A percentile compares a stretch with the other conserved stretches of the same genome.
These are phyloP conservation scores for Anguilla japonica DNA, from an alignment of 2,113 vertebrate genomes.

Conservation along the genomic window DNA sequence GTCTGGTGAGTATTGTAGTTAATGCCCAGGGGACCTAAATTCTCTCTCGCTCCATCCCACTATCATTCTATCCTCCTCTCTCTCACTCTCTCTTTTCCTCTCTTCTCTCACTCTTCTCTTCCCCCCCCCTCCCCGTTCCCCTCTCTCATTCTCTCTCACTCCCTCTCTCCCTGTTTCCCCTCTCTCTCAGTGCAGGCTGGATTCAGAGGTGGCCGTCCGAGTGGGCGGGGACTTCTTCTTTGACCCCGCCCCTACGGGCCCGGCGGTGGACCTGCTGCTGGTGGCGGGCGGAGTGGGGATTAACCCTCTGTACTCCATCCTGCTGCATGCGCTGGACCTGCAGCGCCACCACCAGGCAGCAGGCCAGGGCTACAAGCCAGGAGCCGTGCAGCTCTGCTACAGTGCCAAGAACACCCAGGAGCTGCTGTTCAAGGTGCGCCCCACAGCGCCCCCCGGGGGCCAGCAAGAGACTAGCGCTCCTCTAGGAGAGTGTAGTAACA, in stretches of 20 bases:
- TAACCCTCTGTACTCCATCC: constrained; percentile 93
- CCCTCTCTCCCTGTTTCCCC: not conserved
- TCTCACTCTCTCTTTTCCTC: no score
- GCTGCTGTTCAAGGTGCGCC: constrained; percentile 87
- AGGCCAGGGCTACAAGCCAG: constrained; percentile 63
- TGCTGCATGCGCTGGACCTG: constrained; percentile 82
- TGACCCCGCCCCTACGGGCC: constrained; percentile 79
- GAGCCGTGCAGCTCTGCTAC: constrained; percentile 80
- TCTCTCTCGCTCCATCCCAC: not conserved
- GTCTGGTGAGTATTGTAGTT: no score
- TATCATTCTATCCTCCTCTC: not conserved
- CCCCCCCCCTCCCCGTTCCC: not conserved
- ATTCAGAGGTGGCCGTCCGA: constrained; percentile 81
- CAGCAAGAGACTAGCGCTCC: no score
- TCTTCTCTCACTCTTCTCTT: no score
- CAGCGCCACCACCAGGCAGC: constrained; percentile 55
- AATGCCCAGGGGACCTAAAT: no score
- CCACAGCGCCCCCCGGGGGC: not conserved
- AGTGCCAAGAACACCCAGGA: constrained; percentile 82
- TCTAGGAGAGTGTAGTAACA: no score
- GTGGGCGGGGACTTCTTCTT: constrained; percentile 94
- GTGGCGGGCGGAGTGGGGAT: constrained; percentile 93
- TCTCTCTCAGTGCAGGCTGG: constrained; percentile 74
- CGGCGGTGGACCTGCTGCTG: constrained; percentile 79
- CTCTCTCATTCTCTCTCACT: not conserved